Percentiles rank a stretch among this genome's conserved stretches.
These are phyloP conservation scores for Brachionus rotundiformis DNA, from an alignment of 1,140 invertebrate genomes.

Conservation along the genomic window DNA sequence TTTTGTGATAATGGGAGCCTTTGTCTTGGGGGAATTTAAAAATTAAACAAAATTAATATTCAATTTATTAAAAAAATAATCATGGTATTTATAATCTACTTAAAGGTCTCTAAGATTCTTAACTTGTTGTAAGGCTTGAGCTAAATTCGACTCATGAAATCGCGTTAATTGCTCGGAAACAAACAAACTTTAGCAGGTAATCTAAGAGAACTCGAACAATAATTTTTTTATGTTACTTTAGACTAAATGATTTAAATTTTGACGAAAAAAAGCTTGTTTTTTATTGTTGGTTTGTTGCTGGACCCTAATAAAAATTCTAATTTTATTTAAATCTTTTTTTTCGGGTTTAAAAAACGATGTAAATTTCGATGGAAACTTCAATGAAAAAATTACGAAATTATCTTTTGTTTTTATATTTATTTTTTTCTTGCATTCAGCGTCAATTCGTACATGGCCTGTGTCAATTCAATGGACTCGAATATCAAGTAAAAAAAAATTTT, in stretches of 20 bases:
- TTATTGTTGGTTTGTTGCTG: background rate
- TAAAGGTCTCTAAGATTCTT: background rate
- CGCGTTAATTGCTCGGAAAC: background rate
- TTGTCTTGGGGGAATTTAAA: background rate
- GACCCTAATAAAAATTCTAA: background rate
- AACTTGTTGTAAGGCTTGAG: slow-evolving; percentile 12
- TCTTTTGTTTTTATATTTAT: background rate
- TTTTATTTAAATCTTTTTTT: background rate
- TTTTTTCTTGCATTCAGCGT: background rate
- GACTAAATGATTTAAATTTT: slow-evolving; percentile 14
- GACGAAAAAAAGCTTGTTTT: slow-evolving; percentile 11
- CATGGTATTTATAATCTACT: background rate
- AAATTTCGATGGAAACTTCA: slow-evolving; percentile 5
- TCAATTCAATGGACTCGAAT: slow-evolving; percentile 30
- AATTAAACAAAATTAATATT: background rate
- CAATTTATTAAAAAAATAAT: background rate
- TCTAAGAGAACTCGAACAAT: background rate
- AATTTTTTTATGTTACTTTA: slow-evolving; percentile 9
- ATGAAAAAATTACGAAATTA: background rate
- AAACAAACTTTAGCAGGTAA: background rate
- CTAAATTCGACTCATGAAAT: background rate
- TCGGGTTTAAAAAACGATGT: background rate
- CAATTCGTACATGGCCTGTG: background rate
- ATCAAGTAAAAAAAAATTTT: slow-evolving; percentile 18
- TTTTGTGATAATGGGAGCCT: background rate